A percentile compares a stretch with the other conserved stretches of the same genome.
Evolutionary conservation across 2,888 invertebrate species (phyloP).

Genomic region (Petrolisthes manimaculis): DNA sequence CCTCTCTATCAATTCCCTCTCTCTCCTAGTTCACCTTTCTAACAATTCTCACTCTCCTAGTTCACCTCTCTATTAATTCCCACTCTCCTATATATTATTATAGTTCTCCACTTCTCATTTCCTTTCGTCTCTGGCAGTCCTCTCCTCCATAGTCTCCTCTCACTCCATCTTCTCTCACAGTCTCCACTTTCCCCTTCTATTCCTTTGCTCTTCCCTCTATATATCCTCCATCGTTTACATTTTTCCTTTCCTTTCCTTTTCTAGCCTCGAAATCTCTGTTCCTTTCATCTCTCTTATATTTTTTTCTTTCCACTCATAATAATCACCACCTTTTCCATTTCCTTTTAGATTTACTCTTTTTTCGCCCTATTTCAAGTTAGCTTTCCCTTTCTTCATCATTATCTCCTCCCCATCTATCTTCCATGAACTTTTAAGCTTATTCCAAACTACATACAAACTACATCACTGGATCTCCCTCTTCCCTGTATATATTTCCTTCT

Average conservation of each 20-base stretch:
- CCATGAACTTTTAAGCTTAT: no score
- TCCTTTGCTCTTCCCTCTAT: background rate
- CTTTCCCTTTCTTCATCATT: no score
- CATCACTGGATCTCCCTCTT: background rate
- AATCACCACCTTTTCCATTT: background rate
- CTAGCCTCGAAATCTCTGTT: no score
- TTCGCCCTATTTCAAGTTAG: no score
- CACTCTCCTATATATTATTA: background rate
- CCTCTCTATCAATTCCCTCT: background rate
- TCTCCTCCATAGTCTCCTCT: background rate
- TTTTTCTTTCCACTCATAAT: background rate
- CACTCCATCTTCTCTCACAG: background rate
- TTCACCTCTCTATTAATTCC: background rate
- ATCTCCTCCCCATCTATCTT: no score
- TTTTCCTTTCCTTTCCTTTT: background rate
- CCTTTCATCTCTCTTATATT: no score
- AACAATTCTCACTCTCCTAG: background rate
- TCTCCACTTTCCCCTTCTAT: background rate
- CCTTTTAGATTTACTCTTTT: no score
- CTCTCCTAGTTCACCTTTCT: background rate
- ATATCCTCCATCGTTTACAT: no score
- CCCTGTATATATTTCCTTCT: background rate
- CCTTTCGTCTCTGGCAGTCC: background rate
- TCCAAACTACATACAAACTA: no score
- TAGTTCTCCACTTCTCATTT: background rate